Evolutionary conservation across 2,888 invertebrate genomes (phyloP), one percentile per base, ranked within the genome.

Genomic region (Tiliacea citrago): DNA sequence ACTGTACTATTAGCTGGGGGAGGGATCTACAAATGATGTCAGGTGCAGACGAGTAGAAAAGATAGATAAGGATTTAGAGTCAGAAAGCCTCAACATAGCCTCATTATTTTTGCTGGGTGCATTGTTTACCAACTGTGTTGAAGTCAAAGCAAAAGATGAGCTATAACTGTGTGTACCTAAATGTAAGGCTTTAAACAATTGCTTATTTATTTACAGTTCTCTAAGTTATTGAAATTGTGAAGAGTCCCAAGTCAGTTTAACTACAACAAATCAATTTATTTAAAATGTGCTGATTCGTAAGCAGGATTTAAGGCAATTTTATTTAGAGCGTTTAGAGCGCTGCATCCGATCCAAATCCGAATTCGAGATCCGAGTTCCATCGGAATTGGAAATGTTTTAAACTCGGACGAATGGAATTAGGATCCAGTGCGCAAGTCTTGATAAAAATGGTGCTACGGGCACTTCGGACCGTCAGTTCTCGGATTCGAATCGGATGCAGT

Each of bases 31-130:
- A 65, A 61, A 69, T 55, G 39, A 74, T 68, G n/a, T 68, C 51
- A 10, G 9, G 21, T 42, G 39, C 53, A 53, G 68, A 42, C 13
- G 16, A 55, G 53, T 47, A 10, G 47, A 39, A 42, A 39, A 60
- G 16, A 42, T 61, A 8, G 39, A 29, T 39, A 39, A 47, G n/a
- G 53, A 39, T 29, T 24, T n/a, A 77, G 16, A 21, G 1, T 47
- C 18, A 39, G 24, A 13, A 77, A 47, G 1, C n/a, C n/a, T n/a
- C n/a, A 47, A 49, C 10, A 66, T n/a, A 39, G 29, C 47, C 47
- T 61, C 60, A 62, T 78, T 76, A 77, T 77, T 69, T 55, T 62
- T 69, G 9, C 24, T 62, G 16, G 47, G 42, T 4, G 29, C 16
- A 55, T 53, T 61, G 53, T 75, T 47, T 13, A 8, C 24, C 7